Base-by-base conservation (phyloP, 2,113 vertebrate genomes). In the Grammomys surdaster region DNA sequence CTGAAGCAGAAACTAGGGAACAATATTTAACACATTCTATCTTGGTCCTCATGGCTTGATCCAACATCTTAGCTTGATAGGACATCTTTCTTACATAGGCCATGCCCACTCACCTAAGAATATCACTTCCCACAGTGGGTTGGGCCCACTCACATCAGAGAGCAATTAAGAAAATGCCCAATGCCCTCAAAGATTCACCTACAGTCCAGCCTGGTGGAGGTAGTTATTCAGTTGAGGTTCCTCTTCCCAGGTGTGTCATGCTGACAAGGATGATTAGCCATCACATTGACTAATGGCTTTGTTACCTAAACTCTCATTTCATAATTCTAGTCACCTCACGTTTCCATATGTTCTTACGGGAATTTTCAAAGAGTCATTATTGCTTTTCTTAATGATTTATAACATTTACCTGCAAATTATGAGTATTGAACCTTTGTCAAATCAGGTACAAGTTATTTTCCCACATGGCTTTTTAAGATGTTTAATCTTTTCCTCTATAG, bases 401-500 rank as follows among this genome's bases (percentile, higher is more conserved):
- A 67, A 87, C 31, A 80, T 46, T 80, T 65, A 76, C n/a, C 73
- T 77, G 11, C 20, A 95, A 97, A 85, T 91, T 86, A 96, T 93
- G 19, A 20, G 43, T 46, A 60, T 48, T 78, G 58, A 89, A 48
- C 54, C 54, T 91, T 77, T 86, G 6, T 73, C 60, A 46, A 60
- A 81, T 70, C 54, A 43, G 54, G 20, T 69, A 6, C 5, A 91
- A 56, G 82, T 69, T 70, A 73, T 95, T 93, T 91, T 89, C 13
- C 10, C 40, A 36, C 33, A 28, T 67, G 92, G 22, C 36, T 33
- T 88, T 95, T 78, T 63, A 93, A 86, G 31, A 80, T 48, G 7
- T 16, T 85, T 88, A 85, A 31, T 70, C 2, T 33, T 93, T 95
- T 88, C 5, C 8, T 10, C 31, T 36, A 75, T 17, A 87, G 70